These are phyloP conservation scores for Spheniscus mendiculus DNA, from an alignment of 2,113 vertebrate genomes.

Conservation along the genomic window DNA sequence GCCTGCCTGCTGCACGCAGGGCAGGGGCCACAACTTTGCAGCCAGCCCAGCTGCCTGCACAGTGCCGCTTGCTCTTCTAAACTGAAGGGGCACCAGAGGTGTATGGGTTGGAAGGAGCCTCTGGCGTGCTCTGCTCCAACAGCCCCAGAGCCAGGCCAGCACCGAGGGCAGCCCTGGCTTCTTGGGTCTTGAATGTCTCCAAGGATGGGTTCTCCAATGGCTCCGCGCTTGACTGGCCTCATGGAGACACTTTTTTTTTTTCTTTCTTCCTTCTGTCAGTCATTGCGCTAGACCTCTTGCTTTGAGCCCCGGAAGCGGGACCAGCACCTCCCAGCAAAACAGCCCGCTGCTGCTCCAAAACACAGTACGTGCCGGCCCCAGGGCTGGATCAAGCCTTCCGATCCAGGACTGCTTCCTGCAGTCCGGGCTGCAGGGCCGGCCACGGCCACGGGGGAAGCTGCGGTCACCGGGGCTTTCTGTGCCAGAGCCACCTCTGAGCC, in stretches of 20 bases:
- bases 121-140: background rate
- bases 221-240: background rate
- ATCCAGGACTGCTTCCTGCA: background rate
- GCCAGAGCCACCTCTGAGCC: background rate
- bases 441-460: rapidly evolving
- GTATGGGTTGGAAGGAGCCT: rapidly evolving
- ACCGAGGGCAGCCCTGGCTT: rapidly evolving
- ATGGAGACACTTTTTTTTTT: background rate
- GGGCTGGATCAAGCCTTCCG: too few species aligned
- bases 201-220: background rate
- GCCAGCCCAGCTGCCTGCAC: background rate
- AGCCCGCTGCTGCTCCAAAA: background rate
- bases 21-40: background rate
- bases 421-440: background rate
- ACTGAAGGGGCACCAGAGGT: background rate
- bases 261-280: background rate
- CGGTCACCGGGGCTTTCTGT: rapidly evolving
- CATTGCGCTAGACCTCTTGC: background rate
- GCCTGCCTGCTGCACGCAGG: too few species aligned
- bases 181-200: background rate
- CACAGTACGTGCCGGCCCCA: rapidly evolving
- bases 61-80: rapidly evolving
- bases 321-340: background rate
- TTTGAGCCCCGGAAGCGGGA: background rate
- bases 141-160: background rate